Evolutionary conservation across 2,113 vertebrate genomes (phyloP).

Genomic region (Meriones unguiculatus): DNA sequence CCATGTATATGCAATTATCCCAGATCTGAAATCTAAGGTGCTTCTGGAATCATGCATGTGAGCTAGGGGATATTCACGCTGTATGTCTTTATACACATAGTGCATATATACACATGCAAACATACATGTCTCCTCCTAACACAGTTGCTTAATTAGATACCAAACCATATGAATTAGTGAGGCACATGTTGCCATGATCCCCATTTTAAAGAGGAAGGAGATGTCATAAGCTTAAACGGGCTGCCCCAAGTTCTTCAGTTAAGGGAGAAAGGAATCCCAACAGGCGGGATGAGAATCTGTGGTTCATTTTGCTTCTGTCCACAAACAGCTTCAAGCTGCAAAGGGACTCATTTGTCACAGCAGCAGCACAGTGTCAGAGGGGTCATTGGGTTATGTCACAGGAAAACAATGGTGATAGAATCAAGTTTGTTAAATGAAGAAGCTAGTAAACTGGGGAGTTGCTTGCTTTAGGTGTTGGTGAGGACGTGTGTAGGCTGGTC

Average conservation of each 20-base stretch:
- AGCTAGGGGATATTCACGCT: not conserved
- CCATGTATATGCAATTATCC: not conserved
- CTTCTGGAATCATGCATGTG: not conserved
- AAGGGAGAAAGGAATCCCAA: not conserved
- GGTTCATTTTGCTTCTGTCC: not conserved
- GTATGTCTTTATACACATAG: not conserved
- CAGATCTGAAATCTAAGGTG: not conserved
- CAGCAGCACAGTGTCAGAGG: not conserved
- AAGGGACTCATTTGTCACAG: not conserved
- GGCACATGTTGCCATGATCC: not conserved
- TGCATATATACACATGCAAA: not conserved
- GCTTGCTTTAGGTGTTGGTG: too few species aligned
- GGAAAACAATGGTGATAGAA: not conserved
- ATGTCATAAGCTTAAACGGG: not conserved
- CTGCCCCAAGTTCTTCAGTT: not conserved
- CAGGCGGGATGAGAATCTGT: not conserved
- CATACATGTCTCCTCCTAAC: not conserved
- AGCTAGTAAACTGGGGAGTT: not conserved
- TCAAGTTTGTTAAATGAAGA: not conserved
- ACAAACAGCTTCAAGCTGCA: not conserved
- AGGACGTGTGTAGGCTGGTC: not conserved
- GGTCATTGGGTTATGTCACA: not conserved
- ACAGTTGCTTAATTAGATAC: not conserved
- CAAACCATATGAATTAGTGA: not conserved
- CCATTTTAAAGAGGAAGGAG: not conserved